Base-by-base conservation (phyloP, 2,113 vertebrate species). In the Sinocyclocheilus grahami region DNA sequence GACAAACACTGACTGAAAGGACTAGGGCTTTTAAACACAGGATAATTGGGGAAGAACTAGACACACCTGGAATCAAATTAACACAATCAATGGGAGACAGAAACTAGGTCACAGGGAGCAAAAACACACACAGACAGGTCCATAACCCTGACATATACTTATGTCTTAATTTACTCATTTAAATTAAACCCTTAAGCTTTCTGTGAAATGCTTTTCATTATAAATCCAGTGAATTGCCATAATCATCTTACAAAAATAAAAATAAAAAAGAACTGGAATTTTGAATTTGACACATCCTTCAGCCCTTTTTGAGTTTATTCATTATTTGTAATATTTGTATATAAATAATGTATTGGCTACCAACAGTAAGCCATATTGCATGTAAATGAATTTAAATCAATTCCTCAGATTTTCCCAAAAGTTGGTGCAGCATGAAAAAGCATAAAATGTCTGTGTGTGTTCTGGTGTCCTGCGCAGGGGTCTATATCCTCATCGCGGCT, bases 401-500 rank as follows among this genome's bases (percentile, higher is more conserved):
- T 37, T 37, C 37, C 1, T 6, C 24, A 33, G 5, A 33, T 33
- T 3, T 39, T n/a, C 30, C 10, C 65, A 24, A 2, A 13, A 5
- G 42, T 48, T 4, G 9, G 9, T 1, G 39, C 39, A 42, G 39
- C 39, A 42, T 42, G 39, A 42, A 7, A 37, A 30, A 20, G 55
- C 30, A 2, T 42, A 2, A 53, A 85, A 30, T 65, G 6, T 10
- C 6, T 58, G 16, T 37, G 12, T 13, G 53, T 18, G 82, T 27
- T 10, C 2, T 71, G 42, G 80, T 13, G 24, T 24, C 37, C 30
- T 58, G 24, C 78, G 7, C 90, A 99, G 98, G 98, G 5, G 95
- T 99, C 1, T 99, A 99, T 39, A 97, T 98, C 37, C 92, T 99
- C 91, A 96, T 99, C 37, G 97, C 95, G 86, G 96, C 97, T 0